phyloP scores from a whole-genome alignment of 2,888 invertebrate genomes.

The Pachliopta kotzebuea region DNA sequence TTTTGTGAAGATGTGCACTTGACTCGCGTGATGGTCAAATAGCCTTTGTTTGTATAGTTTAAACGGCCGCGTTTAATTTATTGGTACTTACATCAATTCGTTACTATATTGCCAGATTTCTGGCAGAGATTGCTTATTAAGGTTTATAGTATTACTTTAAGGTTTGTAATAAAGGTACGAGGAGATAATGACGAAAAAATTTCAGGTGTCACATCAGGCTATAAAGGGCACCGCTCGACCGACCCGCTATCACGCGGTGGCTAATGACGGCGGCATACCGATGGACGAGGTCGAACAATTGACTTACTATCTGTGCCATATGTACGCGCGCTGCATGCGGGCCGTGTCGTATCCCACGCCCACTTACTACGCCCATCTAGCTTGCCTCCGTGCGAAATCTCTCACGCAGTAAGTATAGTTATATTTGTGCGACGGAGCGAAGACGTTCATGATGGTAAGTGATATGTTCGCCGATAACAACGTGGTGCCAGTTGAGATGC shows the following conservation, averaged over 20 bases:
- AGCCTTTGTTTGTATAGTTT: no score
- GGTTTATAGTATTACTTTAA: no score
- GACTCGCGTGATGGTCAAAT: no score
- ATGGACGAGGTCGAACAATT: constrained; percentile 89
- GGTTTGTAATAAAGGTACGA: no score
- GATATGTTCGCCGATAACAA: no score
- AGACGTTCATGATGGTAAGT: background rate
- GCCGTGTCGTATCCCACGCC: constrained; percentile 93
- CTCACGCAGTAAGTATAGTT: constrained; percentile 66
- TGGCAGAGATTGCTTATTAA: no score
- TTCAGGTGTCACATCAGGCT: constrained; percentile 82
- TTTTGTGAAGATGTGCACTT: no score
- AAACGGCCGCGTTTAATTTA: no score
- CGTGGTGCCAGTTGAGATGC: no score
- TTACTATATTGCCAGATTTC: no score
- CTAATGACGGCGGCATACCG: constrained; percentile 86
- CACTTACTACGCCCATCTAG: constrained; percentile 93
- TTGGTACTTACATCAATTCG: no score
- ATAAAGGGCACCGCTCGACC: constrained; percentile 92
- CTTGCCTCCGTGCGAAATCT: constrained; percentile 85
- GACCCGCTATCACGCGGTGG: constrained; percentile 91
- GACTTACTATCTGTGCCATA: constrained; percentile 91
- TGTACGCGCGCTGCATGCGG: constrained; percentile 91
- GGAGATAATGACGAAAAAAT: background rate
- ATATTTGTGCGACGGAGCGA: background rate